A percentile compares a stretch with the other conserved stretches of the same genome.
Conservation (phyloP, 2,888 invertebrate genomes). For the Papilio demoleus region DNA sequence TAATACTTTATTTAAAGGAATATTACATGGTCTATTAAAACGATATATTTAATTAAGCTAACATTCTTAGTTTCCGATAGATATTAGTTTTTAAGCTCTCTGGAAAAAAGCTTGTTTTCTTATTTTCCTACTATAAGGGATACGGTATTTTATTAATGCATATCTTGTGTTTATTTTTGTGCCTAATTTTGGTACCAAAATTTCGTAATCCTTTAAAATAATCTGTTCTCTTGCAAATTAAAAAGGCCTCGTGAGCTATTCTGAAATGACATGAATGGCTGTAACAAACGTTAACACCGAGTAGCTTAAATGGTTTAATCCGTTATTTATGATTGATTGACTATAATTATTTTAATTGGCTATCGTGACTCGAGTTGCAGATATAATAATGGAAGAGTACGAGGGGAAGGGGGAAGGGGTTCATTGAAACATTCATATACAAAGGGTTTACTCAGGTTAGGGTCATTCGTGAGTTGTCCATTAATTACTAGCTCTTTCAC, state of each 20-base stretch:
- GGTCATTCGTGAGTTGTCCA: conserved; percentile 7
- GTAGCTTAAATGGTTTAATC: conserved; percentile 17
- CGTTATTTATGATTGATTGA: conserved; percentile 35
- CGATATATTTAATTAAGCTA: no score
- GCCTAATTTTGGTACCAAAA: no score
- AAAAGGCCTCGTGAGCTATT: background rate
- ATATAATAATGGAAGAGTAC: conserved; percentile 7
- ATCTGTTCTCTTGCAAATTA: background rate
- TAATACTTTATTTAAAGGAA: no score
- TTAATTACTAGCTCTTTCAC: background rate
- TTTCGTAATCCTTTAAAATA: no score
- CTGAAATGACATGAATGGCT: conserved; percentile 3
- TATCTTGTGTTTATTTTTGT: no score
- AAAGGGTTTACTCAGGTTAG: conserved; percentile 16
- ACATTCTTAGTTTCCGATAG: no score
- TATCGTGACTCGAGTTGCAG: conserved; percentile 29
- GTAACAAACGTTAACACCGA: conserved; percentile 2
- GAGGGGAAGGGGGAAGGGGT: conserved; percentile 1
- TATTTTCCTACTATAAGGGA: no score
- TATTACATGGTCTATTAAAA: no score
- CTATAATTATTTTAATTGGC: conserved; percentile 33
- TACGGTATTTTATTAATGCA: no score
- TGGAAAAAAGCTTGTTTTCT: no score
- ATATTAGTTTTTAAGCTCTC: no score
- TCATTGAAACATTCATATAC: conserved; percentile 23